phyloP scores from a whole-genome alignment of 2,113 vertebrate genomes.

The Microcebus murinus region DNA sequence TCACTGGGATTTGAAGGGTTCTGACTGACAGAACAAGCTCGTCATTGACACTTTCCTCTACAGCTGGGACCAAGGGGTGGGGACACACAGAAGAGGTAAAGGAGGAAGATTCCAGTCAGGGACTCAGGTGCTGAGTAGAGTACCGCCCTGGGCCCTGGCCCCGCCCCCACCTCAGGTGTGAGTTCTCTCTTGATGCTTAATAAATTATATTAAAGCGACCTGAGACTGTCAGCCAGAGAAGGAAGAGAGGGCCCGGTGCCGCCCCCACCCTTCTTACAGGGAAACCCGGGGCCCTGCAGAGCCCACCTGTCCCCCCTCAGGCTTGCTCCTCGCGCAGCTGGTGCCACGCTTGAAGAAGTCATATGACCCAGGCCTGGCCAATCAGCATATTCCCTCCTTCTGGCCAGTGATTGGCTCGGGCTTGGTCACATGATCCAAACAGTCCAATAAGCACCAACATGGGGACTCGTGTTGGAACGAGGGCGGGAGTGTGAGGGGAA shows the following conservation, averaged over 20 bases:
- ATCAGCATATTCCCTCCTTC: not conserved
- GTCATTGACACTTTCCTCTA: not conserved
- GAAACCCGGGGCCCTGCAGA: too few species aligned
- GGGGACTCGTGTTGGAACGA: fast-evolving
- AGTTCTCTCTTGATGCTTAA: not conserved
- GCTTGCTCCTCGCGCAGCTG: not conserved
- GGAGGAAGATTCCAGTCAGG: not conserved
- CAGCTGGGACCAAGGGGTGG: too few species aligned
- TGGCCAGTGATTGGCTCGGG: not conserved
- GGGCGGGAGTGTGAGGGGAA: fast-evolving
- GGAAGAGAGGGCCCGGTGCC: not conserved
- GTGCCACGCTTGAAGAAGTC: not conserved
- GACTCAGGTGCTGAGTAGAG: not conserved
- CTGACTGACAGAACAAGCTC: not conserved
- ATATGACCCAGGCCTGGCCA: not conserved
- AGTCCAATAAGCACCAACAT: not conserved
- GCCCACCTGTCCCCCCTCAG: not conserved
- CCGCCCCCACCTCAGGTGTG: too few species aligned
- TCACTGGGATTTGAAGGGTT: too few species aligned
- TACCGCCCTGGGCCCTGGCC: too few species aligned
- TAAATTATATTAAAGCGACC: not conserved
- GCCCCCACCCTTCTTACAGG: not conserved
- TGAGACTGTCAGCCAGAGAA: not conserved
- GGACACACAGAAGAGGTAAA: not conserved
- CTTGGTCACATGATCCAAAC: not conserved